Evolutionary conservation across 64 coral and sea anemone species (phyloP).

Genomic region (Stichodactyla helianthus): DNA sequence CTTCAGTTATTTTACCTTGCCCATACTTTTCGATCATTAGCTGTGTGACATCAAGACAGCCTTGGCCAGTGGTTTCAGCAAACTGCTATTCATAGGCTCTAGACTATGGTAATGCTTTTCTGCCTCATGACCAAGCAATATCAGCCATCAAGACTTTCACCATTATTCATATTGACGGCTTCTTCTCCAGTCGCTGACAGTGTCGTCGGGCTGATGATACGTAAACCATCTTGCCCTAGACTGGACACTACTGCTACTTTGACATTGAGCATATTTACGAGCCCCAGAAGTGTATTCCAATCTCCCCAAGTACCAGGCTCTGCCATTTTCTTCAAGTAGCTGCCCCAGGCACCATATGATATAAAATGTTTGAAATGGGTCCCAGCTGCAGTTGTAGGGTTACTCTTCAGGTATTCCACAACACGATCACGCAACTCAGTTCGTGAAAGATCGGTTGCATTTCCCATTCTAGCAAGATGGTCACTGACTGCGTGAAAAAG

Average conservation of each 20-base stretch:
- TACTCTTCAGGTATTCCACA: neutral
- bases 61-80: neutral
- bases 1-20: neutral
- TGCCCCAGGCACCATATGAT: constrained; percentile 8
- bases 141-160: neutral
- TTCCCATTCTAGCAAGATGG: constrained; percentile 18
- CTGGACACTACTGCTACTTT: constrained; percentile 9
- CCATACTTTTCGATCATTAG: neutral
- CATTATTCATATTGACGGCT: neutral
- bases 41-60: neutral
- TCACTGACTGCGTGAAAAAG: constrained; percentile 43
- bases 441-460: neutral
- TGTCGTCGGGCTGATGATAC: constrained; percentile 18
- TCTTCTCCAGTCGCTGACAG: neutral
- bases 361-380: constrained; percentile 5
- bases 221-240: neutral
- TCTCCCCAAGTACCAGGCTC: constrained; percentile 25
- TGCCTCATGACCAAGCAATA: neutral
- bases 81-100: neutral
- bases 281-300: constrained; percentile 18
- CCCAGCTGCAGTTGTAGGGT: constrained; percentile 2
- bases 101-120: neutral
- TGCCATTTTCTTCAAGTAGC: constrained; percentile 22
- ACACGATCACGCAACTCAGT: neutral
- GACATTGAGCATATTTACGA: constrained; percentile 32